These are phyloP conservation scores for Trachemys scripta DNA, from an alignment of 2,113 vertebrate genomes.

Conservation along the genomic window DNA sequence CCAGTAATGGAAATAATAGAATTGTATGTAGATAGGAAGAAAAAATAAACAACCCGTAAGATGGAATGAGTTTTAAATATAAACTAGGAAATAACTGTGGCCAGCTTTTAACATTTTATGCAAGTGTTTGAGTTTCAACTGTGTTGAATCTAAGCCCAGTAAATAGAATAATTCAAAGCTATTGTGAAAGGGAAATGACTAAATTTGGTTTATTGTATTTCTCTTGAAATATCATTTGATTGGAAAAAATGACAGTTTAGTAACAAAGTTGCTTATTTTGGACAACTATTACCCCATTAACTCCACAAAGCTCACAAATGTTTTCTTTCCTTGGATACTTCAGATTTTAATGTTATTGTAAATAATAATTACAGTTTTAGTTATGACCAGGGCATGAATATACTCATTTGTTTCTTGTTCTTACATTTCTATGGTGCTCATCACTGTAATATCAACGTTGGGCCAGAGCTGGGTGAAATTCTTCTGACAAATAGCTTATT, in stretches of 20 bases:
- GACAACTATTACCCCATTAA: not conserved
- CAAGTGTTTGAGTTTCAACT: not conserved
- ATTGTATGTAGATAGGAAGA: not conserved
- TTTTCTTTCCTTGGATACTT: not conserved
- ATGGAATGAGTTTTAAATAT: not conserved
- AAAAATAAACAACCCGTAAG: not conserved
- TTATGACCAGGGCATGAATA: not conserved
- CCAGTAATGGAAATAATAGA: not conserved
- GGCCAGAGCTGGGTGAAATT: not conserved
- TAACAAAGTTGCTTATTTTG: not conserved
- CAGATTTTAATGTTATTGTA: not conserved
- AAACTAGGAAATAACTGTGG: not conserved
- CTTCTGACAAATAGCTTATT: not conserved
- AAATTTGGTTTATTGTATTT: conserved; percentile 1
- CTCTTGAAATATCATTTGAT: conserved; percentile 24
- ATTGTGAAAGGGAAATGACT: conserved; percentile 17
- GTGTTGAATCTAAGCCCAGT: conserved; percentile 43
- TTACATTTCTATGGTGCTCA: not conserved
- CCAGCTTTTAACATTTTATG: not conserved
- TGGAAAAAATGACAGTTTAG: not conserved
- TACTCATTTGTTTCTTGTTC: not conserved
- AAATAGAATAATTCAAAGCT: conserved; percentile 35
- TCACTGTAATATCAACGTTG: not conserved
- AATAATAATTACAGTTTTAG: not conserved
- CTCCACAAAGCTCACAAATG: not conserved